Base-by-base conservation (phyloP, 2,113 vertebrate genomes). In the Scopus umbretta region DNA sequence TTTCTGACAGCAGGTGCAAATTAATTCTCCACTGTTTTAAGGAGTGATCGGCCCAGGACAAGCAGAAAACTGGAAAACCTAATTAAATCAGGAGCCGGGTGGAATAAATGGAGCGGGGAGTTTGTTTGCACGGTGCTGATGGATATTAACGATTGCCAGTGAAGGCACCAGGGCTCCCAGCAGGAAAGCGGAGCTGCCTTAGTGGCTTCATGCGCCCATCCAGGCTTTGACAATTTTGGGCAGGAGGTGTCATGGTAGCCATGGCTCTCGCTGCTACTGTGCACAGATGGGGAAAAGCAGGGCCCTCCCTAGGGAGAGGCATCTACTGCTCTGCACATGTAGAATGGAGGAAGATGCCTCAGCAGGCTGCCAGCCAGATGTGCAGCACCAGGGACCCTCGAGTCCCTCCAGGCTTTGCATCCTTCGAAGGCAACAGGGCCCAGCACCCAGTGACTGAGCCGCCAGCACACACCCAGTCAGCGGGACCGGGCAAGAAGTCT, bases 1-100 rank as follows among this genome's bases (percentile, higher is more conserved):
- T 95, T 97, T 97, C 97, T 97, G 98, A 98, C 98, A 98, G 98
- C 98, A 98, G 98, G 98, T 98, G 98, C 95, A 98, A 98, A 98
- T 98, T 97, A 98, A 98, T 98, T 98, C 98, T 97, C 97, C 93
- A 92, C 97, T 97, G 96, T 95, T 97, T 96, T 94, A 97, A 95
- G 95, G 97, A 97, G 97, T 85, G 97, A 97, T 97, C 96, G 97
- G 98, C 98, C 97, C 97, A 98, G 98, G 97, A 98, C 97, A 95
- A 97, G 96, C 96, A 88, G 97, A 97, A 97, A 98, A 97, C 97
- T 96, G 96, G 95, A 96, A 98, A 98, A 98, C 96, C 98, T 98
- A 98, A 98, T 98, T 98, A 98, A 98, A 98, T 96, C 72, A 42
- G 97, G 98, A 98, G 98, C 95, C 95, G 90, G 92, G 95, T 91